Evolutionary conservation across 2,113 vertebrate genomes (phyloP).

Genomic region (Pitta sordida): DNA sequence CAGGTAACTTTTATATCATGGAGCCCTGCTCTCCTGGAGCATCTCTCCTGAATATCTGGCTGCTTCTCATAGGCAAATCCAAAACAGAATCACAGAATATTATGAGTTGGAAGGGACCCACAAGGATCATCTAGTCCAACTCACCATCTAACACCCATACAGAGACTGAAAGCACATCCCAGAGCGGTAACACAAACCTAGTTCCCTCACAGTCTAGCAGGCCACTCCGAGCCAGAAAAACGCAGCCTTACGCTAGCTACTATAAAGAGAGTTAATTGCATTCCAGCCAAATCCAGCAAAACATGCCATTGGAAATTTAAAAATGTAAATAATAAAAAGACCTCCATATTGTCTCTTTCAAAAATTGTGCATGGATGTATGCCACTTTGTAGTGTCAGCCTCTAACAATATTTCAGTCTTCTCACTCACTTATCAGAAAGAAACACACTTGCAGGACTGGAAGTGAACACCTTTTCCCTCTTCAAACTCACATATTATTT

Average conservation of each 20-base stretch:
- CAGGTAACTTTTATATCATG: too few species aligned
- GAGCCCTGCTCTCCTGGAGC: neutral
- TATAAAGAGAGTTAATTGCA: neutral
- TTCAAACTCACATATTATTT: slow-evolving; percentile 15
- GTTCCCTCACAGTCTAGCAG: too few species aligned
- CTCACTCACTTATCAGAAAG: neutral
- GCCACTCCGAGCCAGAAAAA: too few species aligned
- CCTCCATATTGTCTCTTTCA: neutral
- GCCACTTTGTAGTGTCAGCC: neutral
- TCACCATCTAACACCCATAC: too few species aligned
- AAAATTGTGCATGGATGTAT: neutral
- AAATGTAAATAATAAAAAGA: neutral
- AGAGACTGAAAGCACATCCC: too few species aligned
- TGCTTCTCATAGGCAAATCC: too few species aligned
- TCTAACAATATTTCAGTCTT: slow-evolving; percentile 15
- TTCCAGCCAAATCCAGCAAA: neutral
- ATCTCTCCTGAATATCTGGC: neutral
- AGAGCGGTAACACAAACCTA: too few species aligned
- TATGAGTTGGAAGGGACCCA: too few species aligned
- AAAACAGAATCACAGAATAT: too few species aligned
- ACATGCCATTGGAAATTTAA: slow-evolving; percentile 1
- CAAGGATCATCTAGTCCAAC: too few species aligned
- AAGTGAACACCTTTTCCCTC: neutral
- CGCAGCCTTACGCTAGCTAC: neutral
- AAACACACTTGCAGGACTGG: neutral